Percentiles rank a stretch among this genome's conserved stretches.
phyloP scores from a whole-genome alignment of 2,888 invertebrate genomes.

The Mythimna lalbum region DNA sequence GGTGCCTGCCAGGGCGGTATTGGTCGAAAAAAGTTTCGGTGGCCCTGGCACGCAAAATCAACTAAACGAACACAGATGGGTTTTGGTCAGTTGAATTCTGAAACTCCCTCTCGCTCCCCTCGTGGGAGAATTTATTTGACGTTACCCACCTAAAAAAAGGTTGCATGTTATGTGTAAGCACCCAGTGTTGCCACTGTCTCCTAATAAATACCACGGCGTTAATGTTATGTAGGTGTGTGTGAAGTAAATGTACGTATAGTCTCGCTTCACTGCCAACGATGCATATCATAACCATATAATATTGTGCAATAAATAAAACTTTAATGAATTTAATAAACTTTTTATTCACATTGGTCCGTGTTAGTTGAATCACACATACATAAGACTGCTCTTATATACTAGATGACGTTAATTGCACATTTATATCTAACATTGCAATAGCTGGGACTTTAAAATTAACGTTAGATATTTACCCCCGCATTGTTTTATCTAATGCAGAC shows the following conservation, averaged over 20 bases:
- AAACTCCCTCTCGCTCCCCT: no score
- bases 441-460: conserved; percentile 18
- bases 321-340: conserved; percentile 71
- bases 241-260: conserved; percentile 42
- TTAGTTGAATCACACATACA: conserved; percentile 65
- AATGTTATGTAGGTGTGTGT: conserved; percentile 44
- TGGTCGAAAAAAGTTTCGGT: no score
- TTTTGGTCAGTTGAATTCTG: no score
- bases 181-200: conserved; percentile 14
- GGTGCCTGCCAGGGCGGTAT: no score
- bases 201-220: conserved; percentile 25
- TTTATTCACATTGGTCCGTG: conserved; percentile 79
- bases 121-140: no score
- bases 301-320: conserved; percentile 74
- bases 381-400: conserved; percentile 59
- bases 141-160: no score
- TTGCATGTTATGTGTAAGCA: neutral
- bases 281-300: conserved; percentile 56
- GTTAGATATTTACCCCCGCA: neutral
- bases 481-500: neutral
- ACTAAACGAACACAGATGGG: no score
- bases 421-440: conserved; percentile 51
- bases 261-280: conserved; percentile 55
- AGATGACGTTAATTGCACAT: conserved; percentile 57
- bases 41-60: no score